A percentile compares a stretch with the other conserved stretches of the same genome.
Conservation (phyloP, 64 coral and sea anemone genomes). For the Trachythela sp. region DNA sequence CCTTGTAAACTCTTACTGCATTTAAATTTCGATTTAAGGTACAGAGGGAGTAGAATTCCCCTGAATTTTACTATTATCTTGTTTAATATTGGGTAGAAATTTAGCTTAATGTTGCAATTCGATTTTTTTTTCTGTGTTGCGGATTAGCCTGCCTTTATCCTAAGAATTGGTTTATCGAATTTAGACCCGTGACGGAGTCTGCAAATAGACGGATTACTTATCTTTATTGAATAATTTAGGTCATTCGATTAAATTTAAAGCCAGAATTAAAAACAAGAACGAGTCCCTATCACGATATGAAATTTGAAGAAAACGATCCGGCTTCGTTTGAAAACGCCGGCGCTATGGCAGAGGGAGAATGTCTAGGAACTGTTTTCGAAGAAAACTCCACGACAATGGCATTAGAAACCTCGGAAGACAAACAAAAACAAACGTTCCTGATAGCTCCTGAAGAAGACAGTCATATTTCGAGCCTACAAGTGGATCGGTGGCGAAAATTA, state of each 20-base stretch:
- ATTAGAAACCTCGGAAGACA: background rate
- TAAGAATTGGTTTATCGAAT: background rate
- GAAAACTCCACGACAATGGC: background rate
- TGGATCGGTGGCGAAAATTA: conserved; percentile 34
- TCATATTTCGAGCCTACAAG: background rate
- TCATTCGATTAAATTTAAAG: background rate
- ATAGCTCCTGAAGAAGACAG: background rate
- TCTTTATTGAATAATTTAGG: background rate
- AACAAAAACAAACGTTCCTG: background rate
- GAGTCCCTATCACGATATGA: background rate
- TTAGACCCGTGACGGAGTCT: background rate
- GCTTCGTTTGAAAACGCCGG: background rate
- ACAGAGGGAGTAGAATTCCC: too few relatives aligned
- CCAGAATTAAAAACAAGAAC: background rate
- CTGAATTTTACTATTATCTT: too few relatives aligned
- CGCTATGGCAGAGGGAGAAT: background rate
- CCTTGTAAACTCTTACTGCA: too few relatives aligned
- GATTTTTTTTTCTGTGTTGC: background rate
- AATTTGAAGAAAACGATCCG: background rate
- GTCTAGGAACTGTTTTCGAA: background rate
- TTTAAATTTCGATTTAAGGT: too few relatives aligned
- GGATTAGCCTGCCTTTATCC: background rate
- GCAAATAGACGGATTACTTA: background rate
- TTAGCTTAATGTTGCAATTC: background rate
- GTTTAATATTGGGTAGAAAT: background rate